phyloP scores from a whole-genome alignment of 2,888 invertebrate species.

The Drosophila borealis region DNA sequence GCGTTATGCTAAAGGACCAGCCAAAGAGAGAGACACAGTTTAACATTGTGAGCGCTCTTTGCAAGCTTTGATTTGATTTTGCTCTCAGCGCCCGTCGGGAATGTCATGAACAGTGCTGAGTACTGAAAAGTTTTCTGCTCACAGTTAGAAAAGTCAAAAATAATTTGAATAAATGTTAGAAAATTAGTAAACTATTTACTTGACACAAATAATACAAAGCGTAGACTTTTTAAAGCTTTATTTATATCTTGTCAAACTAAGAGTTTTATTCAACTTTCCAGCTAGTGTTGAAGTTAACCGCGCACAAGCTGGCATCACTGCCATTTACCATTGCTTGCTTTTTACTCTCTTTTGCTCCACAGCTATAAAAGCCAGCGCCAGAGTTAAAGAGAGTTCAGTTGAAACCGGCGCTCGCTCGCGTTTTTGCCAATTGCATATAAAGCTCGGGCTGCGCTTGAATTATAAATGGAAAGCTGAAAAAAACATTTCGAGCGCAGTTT shows the following conservation, averaged over 20 bases:
- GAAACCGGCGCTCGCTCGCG: constrained; percentile 69
- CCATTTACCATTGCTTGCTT: constrained; percentile 1
- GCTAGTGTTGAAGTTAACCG: not conserved
- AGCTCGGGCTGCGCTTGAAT: constrained; percentile 58
- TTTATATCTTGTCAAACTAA: not conserved
- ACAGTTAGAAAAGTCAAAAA: not conserved
- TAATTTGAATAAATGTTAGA: not conserved
- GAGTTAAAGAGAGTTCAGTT: constrained; percentile 56
- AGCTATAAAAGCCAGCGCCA: constrained; percentile 59
- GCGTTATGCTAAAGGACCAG: constrained; percentile 10
- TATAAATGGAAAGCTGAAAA: constrained; percentile 59
- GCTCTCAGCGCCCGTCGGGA: not conserved
- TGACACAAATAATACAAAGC: not conserved
- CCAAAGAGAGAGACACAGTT: not conserved
- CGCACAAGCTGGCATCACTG: constrained; percentile 1
- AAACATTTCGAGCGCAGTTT: constrained; percentile 65
- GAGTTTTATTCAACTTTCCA: not conserved
- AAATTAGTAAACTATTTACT: not conserved
- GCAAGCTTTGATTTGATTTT: constrained; percentile 10
- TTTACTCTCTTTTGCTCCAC: constrained; percentile 26
- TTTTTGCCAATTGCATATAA: constrained; percentile 52
- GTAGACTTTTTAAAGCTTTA: not conserved
- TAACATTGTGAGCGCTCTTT: constrained; percentile 14
- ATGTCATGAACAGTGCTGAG: constrained; percentile 5
- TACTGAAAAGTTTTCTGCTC: not conserved